A percentile compares a stretch with the other conserved stretches of the same genome.
Evolutionary conservation across 1,140 invertebrate species (phyloP).

Genomic region (Phocides pigmalion): DNA sequence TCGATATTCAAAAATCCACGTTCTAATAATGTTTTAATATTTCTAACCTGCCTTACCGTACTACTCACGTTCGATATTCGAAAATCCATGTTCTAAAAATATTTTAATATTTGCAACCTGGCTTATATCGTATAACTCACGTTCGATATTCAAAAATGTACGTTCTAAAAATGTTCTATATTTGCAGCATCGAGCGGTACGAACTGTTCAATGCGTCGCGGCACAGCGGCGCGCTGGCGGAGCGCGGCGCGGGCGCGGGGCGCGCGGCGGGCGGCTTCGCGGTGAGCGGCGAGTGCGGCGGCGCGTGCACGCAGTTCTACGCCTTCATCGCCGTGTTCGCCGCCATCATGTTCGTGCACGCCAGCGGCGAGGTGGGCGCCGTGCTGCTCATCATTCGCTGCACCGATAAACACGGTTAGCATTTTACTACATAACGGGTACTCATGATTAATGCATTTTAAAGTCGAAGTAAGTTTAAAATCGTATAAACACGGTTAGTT

Average conservation of each 20-base stretch:
- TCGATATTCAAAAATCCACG: no score
- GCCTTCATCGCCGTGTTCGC: conserved; percentile 94
- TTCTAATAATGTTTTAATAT: no score
- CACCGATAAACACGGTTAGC: conserved; percentile 90
- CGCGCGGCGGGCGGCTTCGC: conserved; percentile 57
- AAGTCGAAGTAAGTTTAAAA: background rate
- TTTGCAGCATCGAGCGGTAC: conserved; percentile 60
- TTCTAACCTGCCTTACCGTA: no score
- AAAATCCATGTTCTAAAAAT: no score
- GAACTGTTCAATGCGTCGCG: conserved; percentile 48
- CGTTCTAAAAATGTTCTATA: no score
- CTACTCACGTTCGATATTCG: no score
- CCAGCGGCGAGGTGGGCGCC: conserved; percentile 95
- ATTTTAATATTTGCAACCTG: no score
- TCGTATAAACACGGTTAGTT: no score
- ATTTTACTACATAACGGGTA: no score
- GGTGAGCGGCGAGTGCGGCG: conserved; percentile 89
- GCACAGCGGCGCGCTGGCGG: background rate
- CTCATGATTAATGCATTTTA: no score
- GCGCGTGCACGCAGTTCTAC: conserved; percentile 91
- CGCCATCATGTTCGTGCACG: conserved; percentile 95
- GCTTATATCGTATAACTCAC: no score
- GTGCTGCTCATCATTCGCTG: conserved; percentile 95
- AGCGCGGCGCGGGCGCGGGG: conserved; percentile 49
- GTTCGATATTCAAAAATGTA: no score